Conservation (phyloP, 2,888 invertebrate genomes). For the Ryuthela nishihirai region DNA sequence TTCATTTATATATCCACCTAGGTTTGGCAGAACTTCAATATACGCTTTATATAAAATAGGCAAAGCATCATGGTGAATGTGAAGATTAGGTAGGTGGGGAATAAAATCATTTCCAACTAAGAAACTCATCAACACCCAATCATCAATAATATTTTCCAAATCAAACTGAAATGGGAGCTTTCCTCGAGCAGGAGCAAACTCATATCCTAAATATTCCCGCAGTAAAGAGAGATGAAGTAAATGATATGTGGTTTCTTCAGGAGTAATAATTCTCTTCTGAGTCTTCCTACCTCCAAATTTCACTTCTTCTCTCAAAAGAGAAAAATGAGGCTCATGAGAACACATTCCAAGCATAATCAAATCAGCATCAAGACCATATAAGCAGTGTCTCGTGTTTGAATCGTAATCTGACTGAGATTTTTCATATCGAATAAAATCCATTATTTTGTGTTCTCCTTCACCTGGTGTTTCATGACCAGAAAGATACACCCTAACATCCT, state of each 20-base stretch:
- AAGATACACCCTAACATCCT: conserved; percentile 75
- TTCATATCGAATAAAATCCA: conserved; percentile 89
- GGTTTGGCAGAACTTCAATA: conserved; percentile 74
- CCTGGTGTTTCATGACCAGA: conserved; percentile 94
- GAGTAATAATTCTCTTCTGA: conserved; percentile 58
- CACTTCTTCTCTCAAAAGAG: conserved; percentile 89
- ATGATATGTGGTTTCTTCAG: conserved; percentile 89
- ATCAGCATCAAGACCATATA: conserved; percentile 97
- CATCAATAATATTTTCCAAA: conserved; percentile 89
- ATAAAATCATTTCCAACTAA: conserved; percentile 98
- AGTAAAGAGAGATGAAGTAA: conserved; percentile 86
- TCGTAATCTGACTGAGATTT: conserved; percentile 78
- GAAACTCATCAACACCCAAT: conserved; percentile 97
- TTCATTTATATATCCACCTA: conserved; percentile 93
- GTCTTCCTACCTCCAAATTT: conserved; percentile 49
- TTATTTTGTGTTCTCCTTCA: conserved; percentile 97
- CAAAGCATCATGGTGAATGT: conserved; percentile 85
- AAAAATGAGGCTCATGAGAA: conserved; percentile 93
- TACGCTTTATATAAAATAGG: conserved; percentile 83
- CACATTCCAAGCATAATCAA: conserved; percentile 94
- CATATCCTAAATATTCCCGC: conserved; percentile 87
- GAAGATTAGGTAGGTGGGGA: conserved; percentile 89
- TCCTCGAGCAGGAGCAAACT: conserved; percentile 60
- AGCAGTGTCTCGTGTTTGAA: conserved; percentile 87
- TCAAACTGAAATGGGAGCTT: conserved; percentile 65